Conservation (phyloP, 2,797 vertebrate species). For the Vultur gryphus region DNA sequence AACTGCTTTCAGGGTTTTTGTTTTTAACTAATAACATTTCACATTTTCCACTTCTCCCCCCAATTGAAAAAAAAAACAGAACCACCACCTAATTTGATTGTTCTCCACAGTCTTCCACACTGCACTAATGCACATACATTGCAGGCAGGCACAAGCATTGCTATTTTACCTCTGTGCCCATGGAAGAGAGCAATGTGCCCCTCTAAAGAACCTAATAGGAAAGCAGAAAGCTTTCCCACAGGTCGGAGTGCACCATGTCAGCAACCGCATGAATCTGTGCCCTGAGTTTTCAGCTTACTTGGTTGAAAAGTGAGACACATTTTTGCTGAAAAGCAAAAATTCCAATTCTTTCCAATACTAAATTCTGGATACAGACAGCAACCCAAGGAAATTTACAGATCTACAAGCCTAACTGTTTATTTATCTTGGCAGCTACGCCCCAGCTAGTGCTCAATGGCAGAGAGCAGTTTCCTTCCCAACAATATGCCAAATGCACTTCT, state of each 20-base stretch:
- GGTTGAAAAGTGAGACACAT: rapidly evolving
- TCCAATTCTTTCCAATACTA: background rate
- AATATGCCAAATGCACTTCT: background rate
- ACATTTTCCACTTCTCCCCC: background rate
- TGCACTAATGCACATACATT: background rate
- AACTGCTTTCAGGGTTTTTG: background rate
- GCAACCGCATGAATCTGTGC: background rate
- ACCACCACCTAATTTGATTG: background rate
- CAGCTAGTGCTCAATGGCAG: background rate
- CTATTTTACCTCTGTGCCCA: background rate
- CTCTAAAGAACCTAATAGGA: background rate
- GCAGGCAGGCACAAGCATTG: background rate
- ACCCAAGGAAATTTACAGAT: background rate
- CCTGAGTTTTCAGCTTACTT: background rate
- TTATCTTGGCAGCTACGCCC: background rate
- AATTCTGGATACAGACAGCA: background rate
- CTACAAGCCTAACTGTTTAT: background rate
- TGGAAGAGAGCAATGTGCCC: background rate
- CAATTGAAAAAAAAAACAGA: background rate
- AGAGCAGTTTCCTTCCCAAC: background rate
- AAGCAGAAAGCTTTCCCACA: background rate
- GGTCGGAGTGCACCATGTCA: background rate
- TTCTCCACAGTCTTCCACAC: background rate
- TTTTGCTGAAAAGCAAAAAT: background rate
- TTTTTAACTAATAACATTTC: background rate